Percentiles rank a stretch among this genome's conserved stretches.
phyloP scores from a whole-genome alignment of 2,113 vertebrate species.

The Microcebus lehilahytsara region DNA sequence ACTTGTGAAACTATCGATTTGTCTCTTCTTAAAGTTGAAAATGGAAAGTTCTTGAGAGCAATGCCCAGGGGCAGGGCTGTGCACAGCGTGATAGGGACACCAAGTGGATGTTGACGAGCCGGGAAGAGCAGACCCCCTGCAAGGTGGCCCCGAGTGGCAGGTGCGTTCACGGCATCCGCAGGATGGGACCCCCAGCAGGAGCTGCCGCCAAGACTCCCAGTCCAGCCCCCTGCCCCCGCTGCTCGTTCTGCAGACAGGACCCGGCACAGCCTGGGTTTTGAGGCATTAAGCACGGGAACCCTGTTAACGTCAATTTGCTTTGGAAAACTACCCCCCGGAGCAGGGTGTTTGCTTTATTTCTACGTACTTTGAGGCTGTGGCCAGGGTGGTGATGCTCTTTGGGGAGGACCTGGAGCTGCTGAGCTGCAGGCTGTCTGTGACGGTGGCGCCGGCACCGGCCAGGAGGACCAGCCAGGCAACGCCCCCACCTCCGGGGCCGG shows the following conservation, averaged over 20 bases:
- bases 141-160: too few species aligned
- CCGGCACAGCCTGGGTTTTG: too few species aligned
- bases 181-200: too few species aligned
- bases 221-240: too few species aligned
- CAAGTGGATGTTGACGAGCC: too few species aligned
- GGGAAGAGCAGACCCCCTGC: background rate
- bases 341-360: background rate
- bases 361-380: background rate
- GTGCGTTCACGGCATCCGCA: fast-evolving
- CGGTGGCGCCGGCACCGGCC: fast-evolving
- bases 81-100: too few species aligned
- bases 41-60: background rate
- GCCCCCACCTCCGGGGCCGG: background rate
- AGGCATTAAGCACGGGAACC: too few species aligned
- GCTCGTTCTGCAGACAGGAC: background rate
- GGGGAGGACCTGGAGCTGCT: background rate
- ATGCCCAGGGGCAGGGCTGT: background rate
- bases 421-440: fast-evolving
- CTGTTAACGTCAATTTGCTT: fast-evolving
- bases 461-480: too few species aligned
- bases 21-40: background rate
- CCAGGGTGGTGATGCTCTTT: fast-evolving
- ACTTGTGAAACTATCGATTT: background rate
- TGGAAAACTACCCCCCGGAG: background rate
- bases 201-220: too few species aligned